Conservation (phyloP, 2,888 invertebrate species). For the Aspidapion aeneum region DNA sequence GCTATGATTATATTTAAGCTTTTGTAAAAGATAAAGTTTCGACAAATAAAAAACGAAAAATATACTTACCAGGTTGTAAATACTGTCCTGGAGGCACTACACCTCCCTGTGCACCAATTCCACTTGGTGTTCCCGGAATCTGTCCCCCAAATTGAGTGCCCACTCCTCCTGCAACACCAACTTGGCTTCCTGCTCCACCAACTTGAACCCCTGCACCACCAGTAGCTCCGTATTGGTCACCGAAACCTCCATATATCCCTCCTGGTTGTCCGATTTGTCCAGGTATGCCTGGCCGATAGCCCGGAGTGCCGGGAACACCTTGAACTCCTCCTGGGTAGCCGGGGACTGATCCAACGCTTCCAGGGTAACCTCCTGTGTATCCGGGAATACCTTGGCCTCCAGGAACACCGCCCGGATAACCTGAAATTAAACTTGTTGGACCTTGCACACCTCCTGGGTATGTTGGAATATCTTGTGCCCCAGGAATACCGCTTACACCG, state of each 20-base stretch:
- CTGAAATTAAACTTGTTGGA: not conserved
- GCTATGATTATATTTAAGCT: too few relatives aligned
- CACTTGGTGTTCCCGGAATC: constrained; percentile 3
- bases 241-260: constrained; percentile 1
- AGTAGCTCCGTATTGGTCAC: not conserved
- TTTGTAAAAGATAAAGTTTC: too few relatives aligned
- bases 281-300: constrained; percentile 6
- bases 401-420: constrained; percentile 14
- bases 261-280: constrained; percentile 5
- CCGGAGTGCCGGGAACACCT: constrained; percentile 7
- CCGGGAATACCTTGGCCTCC: constrained; percentile 21
- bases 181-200: not conserved
- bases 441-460: constrained; percentile 19
- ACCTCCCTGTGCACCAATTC: constrained; percentile 1
- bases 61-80: constrained; percentile 5
- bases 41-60: not conserved
- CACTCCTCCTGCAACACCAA: constrained; percentile 6
- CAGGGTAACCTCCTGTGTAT: constrained; percentile 2
- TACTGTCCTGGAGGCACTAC: constrained; percentile 18
- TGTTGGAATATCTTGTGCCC: constrained; percentile 1
- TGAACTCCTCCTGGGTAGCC: constrained; percentile 12
- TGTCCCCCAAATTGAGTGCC: not conserved
- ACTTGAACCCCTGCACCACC: not conserved
- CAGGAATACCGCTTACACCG: constrained; percentile 5
- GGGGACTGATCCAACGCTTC: not conserved